These are phyloP conservation scores for Ditylenchus dipsaci DNA, from an alignment of 1,140 invertebrate species.

Conservation along the genomic window DNA sequence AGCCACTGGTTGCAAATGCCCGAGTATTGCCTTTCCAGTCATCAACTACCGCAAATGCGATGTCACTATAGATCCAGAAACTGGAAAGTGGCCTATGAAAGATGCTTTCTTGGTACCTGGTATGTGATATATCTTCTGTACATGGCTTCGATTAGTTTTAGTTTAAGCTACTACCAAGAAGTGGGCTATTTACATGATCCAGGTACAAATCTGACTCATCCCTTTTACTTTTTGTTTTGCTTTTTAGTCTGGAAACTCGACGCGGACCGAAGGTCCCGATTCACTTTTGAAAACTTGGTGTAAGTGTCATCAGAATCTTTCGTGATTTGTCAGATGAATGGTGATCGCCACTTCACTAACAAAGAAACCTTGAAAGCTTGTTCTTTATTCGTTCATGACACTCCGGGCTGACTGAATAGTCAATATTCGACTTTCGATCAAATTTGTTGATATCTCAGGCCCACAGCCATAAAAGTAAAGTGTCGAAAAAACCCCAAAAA, in stretches of 20 bases:
- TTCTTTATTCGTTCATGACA: no score
- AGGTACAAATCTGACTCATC: neutral
- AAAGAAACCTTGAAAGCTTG: no score
- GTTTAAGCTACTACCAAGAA: neutral
- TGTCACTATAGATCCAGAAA: neutral
- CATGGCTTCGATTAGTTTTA: no score
- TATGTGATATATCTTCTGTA: neutral
- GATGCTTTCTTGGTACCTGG: slow-evolving; percentile 20
- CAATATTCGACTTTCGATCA: no score
- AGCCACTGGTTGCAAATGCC: slow-evolving; percentile 12
- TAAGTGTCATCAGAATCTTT: no score
- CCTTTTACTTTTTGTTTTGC: neutral
- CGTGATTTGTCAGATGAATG: no score
- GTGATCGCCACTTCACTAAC: no score
- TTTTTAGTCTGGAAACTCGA: neutral
- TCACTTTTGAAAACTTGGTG: neutral
- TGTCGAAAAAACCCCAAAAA: no score
- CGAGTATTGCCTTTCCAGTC: slow-evolving; percentile 6
- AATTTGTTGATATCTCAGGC: no score
- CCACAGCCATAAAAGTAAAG: no score
- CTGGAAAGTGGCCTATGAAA: slow-evolving; percentile 20
- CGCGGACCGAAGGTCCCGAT: neutral
- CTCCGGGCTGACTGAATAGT: no score
- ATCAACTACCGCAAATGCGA: slow-evolving; percentile 7
- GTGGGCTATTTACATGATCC: slow-evolving; percentile 30